Evolutionary conservation across 2,888 invertebrate genomes (phyloP), one percentile per base, ranked within the genome.

Genomic region (Pollenia amentaria): DNA sequence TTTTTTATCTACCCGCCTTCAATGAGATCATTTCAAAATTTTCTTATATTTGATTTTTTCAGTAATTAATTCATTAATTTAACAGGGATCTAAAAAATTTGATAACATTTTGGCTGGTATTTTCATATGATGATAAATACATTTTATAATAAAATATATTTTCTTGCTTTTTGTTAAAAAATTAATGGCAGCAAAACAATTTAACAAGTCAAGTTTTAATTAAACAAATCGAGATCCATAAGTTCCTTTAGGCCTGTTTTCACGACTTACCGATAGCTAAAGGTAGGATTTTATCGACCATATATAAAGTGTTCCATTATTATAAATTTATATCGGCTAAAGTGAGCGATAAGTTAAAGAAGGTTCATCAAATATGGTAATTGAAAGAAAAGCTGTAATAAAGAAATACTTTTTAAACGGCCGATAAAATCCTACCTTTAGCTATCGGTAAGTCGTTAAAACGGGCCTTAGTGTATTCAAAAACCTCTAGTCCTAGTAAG

Each of bases 171-270:
- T 18, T 38, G 38, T 12, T 16, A 16, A 38, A 6, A 2, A 40
- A 53, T 18, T 48, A 38, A 48, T 48, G 53, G 21, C 44, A 38
- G 40, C 16, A 62, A 29, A 72, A 2, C 8, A 12, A 46, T 60
- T 64, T 60, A 51, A 40, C 21, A 29, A 21, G 51, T 51, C 18
- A 72, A 42, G 4, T n/a, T 55, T 21, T 75, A 42, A 51, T 48
- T n/a, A 29, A 70, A 60, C 46, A 76, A 44, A 60, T 38, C 40
- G 85, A 85, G 85, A 85, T 82, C 85, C 67, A 64, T 82, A 29
- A 69, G 85, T 82, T 85, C 11, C 80, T 65, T 62, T 46, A n/a
- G n/a, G n/a, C n/a, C n/a, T n/a, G n/a, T n/a, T n/a, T n/a, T n/a
- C n/a, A n/a, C n/a, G n/a, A n/a, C n/a, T n/a, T n/a, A n/a, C n/a